These are phyloP conservation scores for mouse (Mus musculus) DNA, from an alignment of 2,113 vertebrate species.

Conservation along the genomic window GRCm39 chr14:3081501-3082000, in stretches of 20 bases:
- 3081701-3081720: neutral
- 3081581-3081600: neutral
- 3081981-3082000: neutral
- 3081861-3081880: neutral
- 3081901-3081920: neutral
- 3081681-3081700: neutral
- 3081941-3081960: neutral
- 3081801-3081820: neutral
- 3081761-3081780: neutral
- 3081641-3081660: neutral
- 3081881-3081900: neutral
- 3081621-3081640: neutral
- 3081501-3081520: neutral
- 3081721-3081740: neutral
- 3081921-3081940: neutral
- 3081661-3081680: neutral
- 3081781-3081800: neutral
- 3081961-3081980: neutral
- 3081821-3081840: constrained; percentile 21
- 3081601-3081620: neutral
- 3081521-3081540: neutral
- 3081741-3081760: neutral
- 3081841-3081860: neutral
- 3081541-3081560: neutral
- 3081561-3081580: neutral